phyloP scores from a whole-genome alignment of 2,113 vertebrate genomes.

The Petroica traversi region DNA sequence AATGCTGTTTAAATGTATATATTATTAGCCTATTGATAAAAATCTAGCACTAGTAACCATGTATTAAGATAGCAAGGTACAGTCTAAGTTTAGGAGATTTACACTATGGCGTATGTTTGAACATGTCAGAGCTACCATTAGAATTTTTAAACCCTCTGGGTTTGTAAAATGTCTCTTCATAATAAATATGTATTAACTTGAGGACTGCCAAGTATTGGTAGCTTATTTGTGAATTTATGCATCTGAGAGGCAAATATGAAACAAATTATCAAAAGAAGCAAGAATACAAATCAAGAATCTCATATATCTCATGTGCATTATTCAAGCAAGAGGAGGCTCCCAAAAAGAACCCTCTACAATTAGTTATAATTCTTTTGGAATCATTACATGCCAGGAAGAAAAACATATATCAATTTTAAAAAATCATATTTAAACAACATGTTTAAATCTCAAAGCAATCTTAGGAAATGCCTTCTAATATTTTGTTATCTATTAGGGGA shows the following conservation, averaged over 20 bases:
- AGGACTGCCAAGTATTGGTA: slow-evolving; percentile 16
- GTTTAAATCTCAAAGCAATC: slow-evolving; percentile 8
- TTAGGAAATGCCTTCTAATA: background rate
- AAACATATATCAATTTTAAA: background rate
- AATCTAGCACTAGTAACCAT: background rate
- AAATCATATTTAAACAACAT: background rate
- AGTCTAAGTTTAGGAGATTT: slow-evolving; percentile 2
- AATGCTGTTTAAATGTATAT: slow-evolving; percentile 19
- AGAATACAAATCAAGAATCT: slow-evolving; percentile 7
- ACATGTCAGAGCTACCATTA: slow-evolving; percentile 19
- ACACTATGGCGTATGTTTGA: background rate
- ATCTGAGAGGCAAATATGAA: slow-evolving; percentile 25
- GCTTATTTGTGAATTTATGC: slow-evolving; percentile 45
- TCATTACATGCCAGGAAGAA: background rate
- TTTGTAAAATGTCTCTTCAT: slow-evolving; percentile 34
- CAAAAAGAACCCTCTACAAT: background rate
- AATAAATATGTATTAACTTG: slow-evolving; percentile 20
- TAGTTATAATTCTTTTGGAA: background rate
- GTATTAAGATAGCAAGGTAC: background rate
- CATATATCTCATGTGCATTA: background rate
- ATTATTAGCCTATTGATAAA: background rate
- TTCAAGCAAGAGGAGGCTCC: background rate
- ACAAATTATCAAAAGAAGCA: slow-evolving; percentile 33
- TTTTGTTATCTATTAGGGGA: background rate
- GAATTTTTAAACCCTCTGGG: slow-evolving; percentile 36